phyloP scores from a whole-genome alignment of 2,113 vertebrate genomes.

The Morone chrysops region DNA sequence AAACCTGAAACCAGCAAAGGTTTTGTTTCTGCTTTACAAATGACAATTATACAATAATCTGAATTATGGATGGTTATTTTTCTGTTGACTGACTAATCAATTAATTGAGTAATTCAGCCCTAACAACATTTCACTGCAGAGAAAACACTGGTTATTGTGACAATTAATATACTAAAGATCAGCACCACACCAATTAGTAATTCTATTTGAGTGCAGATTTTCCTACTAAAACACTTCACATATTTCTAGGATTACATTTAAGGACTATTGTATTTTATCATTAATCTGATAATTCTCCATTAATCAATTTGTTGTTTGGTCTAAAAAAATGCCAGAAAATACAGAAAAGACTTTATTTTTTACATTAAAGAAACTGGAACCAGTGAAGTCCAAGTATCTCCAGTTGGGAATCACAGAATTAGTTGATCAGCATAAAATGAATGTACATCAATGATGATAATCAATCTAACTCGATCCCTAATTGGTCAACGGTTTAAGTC shows the following conservation, averaged over 20 bases:
- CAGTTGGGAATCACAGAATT: not conserved
- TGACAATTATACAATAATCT: not conserved
- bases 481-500: no score
- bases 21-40: not conserved
- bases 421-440: not conserved
- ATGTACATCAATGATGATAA: not conserved
- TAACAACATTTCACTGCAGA: not conserved
- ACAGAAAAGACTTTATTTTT: no score
- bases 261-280: not conserved
- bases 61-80: not conserved
- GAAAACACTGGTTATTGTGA: not conserved
- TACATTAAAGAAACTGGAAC: not conserved
- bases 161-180: not conserved
- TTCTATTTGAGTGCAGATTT: not conserved
- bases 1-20: no score
- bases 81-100: not conserved
- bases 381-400: not conserved
- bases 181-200: not conserved
- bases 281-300: not conserved
- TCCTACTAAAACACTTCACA: not conserved
- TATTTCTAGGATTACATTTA: not conserved
- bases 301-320: not conserved
- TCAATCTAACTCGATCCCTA: not conserved
- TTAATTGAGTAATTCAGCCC: not conserved
- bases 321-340: no score